phyloP scores from a whole-genome alignment of 2,888 invertebrate genomes.

The Monoplex corrugatus region DNA sequence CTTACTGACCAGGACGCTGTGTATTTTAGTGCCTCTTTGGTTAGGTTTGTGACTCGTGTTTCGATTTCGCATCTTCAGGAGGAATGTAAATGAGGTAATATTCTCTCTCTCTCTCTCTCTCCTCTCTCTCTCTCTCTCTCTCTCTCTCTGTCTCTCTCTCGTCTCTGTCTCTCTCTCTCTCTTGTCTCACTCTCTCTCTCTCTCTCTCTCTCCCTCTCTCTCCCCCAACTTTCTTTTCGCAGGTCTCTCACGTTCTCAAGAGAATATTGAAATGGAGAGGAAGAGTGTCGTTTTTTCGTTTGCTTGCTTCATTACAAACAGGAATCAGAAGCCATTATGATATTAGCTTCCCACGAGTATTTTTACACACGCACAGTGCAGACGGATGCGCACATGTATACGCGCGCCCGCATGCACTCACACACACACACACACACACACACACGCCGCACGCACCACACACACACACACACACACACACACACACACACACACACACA shows the following conservation, averaged over 20 bases:
- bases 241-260: background rate
- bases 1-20: background rate
- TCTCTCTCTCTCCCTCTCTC: background rate
- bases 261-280: background rate
- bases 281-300: background rate
- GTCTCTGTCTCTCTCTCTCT: background rate
- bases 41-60: background rate
- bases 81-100: too few species aligned
- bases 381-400: too few species aligned
- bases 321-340: too few species aligned
- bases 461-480: background rate
- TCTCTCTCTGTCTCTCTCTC: constrained; percentile 33
- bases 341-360: too few species aligned
- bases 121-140: background rate
- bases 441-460: background rate
- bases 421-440: background rate
- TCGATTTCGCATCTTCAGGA: too few species aligned
- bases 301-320: background rate
- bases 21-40: background rate
- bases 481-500: background rate
- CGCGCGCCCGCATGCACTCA: background rate
- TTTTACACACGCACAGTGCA: too few species aligned
- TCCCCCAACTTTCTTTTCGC: background rate
- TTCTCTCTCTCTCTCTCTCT: constrained; percentile 4
- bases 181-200: background rate